phyloP scores from a whole-genome alignment of 2,888 invertebrate species.

The Hirtodrosophila histrioides region DNA sequence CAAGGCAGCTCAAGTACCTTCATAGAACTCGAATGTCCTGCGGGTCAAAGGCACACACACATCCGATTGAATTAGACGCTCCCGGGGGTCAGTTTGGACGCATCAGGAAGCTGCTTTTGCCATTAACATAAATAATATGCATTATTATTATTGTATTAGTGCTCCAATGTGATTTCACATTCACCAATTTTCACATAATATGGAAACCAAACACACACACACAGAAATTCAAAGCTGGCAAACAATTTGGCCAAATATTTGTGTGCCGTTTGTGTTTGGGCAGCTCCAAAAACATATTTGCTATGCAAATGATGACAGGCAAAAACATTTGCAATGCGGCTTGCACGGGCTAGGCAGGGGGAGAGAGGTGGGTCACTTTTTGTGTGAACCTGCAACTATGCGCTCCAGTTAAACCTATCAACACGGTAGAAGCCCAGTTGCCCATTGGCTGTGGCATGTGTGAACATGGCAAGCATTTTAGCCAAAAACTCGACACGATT shows the following conservation, averaged over 20 bases:
- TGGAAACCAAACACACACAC: constrained; percentile 8
- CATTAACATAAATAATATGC: constrained; percentile 55
- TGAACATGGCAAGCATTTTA: constrained; percentile 47
- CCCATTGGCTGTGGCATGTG: constrained; percentile 13
- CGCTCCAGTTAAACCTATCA: constrained; percentile 30
- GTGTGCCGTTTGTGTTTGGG: constrained; percentile 19
- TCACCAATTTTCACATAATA: constrained; percentile 58
- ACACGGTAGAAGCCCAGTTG: constrained; percentile 26
- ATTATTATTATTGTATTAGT: constrained; percentile 30
- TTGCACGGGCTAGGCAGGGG: not conserved
- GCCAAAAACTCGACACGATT: constrained; percentile 28
- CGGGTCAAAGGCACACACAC: not conserved
- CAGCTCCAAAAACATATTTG: constrained; percentile 47
- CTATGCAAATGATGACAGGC: constrained; percentile 65
- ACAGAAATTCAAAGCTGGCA: constrained; percentile 11
- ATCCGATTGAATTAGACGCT: constrained; percentile 30
- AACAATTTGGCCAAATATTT: constrained; percentile 50
- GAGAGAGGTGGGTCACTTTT: not conserved
- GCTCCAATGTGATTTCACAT: constrained; percentile 31
- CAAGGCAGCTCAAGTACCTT: not conserved
- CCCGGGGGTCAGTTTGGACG: constrained; percentile 21
- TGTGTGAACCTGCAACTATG: constrained; percentile 25
- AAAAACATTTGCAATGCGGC: constrained; percentile 18
- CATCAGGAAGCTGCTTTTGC: constrained; percentile 21
- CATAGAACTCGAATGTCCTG: constrained; percentile 23